A percentile compares a stretch with the other conserved stretches of the same genome.
Evolutionary conservation across 2,113 vertebrate genomes (phyloP).

Genomic region (Fukomys damarensis): DNA sequence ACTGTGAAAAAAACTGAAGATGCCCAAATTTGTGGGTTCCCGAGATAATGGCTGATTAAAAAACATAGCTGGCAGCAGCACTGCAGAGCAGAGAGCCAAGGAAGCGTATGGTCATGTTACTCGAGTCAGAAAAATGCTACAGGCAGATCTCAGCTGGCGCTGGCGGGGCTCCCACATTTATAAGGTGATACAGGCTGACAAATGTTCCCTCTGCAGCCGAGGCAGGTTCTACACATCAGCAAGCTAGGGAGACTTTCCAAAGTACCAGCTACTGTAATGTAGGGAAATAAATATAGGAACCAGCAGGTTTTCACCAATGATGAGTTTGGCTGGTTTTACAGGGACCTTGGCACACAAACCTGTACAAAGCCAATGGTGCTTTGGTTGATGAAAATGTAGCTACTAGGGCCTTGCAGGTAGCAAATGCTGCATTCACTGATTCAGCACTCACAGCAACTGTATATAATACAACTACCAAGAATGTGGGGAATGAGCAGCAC

Average conservation of each 20-base stretch:
- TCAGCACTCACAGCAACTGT: background rate
- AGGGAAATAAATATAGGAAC: background rate
- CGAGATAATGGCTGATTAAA: background rate
- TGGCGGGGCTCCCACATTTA: background rate
- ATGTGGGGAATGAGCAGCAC: background rate
- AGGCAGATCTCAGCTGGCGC: background rate
- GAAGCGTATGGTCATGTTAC: background rate
- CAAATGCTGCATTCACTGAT: background rate
- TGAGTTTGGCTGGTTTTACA: background rate
- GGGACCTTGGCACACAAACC: background rate
- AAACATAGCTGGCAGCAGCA: background rate
- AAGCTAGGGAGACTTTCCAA: background rate
- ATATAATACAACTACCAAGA: rapidly evolving
- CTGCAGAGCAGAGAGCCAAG: background rate
- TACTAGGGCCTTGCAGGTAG: background rate
- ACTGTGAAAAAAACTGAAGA: background rate
- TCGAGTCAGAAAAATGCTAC: background rate
- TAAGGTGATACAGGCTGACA: too few species aligned
- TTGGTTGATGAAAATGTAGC: background rate
- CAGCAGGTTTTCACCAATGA: background rate
- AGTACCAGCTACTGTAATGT: background rate
- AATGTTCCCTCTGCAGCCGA: background rate
- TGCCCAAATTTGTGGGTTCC: background rate
- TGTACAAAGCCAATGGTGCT: background rate
- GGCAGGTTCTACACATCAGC: background rate